Percentiles rank a stretch among this genome's conserved stretches.
Conservation (phyloP, 2,797 vertebrate genomes). For the Pseudomugil gertrudae region DNA sequence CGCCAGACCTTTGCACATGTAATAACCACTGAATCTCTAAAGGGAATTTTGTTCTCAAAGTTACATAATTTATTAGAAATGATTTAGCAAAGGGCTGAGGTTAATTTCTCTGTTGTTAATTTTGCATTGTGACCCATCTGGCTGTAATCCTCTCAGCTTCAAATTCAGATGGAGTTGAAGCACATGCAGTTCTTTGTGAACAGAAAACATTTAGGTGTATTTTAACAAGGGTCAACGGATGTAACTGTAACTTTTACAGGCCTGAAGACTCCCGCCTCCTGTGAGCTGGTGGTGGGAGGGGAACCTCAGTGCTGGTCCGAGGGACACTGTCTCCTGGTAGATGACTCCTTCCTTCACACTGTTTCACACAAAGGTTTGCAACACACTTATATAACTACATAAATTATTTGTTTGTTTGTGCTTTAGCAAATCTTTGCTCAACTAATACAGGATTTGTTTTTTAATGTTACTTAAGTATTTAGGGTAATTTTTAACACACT, state of each 20-base stretch:
- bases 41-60: neutral
- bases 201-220: slow-evolving; percentile 19
- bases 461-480: too few relatives aligned
- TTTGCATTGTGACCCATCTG: slow-evolving; percentile 54
- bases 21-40: neutral
- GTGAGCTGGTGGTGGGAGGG: slow-evolving; percentile 90
- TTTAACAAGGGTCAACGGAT: neutral
- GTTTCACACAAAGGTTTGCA: slow-evolving; percentile 87
- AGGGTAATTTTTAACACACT: neutral
- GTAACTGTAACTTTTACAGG: slow-evolving; percentile 68
- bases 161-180: slow-evolving; percentile 32
- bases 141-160: slow-evolving; percentile 58
- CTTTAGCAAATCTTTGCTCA: neutral
- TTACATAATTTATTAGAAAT: slow-evolving; percentile 21
- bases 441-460: too few relatives aligned
- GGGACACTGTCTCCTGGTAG: slow-evolving; percentile 90
- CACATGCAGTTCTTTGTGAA: slow-evolving; percentile 24
- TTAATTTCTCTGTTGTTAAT: slow-evolving; percentile 38
- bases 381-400: neutral
- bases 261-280: slow-evolving; percentile 86
- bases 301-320: slow-evolving; percentile 94
- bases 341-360: slow-evolving; percentile 90
- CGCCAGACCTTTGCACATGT: neutral
- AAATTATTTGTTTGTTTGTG: neutral
- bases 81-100: slow-evolving; percentile 15